Base-by-base conservation (phyloP, 2,797 vertebrate genomes). In the Thripadectes ignobilis region DNA sequence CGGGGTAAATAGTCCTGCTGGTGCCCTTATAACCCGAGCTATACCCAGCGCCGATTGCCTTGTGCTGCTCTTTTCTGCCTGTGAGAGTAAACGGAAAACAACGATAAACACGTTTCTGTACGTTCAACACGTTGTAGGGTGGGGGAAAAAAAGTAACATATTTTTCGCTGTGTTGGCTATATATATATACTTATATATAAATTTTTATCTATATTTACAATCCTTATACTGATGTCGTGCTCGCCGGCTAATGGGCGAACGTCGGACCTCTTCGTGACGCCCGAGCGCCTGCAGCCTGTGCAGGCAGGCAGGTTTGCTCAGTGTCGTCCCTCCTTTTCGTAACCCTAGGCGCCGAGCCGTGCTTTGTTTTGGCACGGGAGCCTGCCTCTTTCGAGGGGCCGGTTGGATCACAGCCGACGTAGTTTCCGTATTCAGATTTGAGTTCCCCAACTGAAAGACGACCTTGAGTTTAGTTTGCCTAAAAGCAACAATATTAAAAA, bases 121-220 rank as follows among this genome's bases (percentile, higher is more conserved):
- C 63, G 15, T 69, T 69, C 41, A 11, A 5, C 26, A 21, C 55
- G 8, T 8, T 23, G 41, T 27, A 15, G 27, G 6, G 4, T 7
- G 27, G 16, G 5, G 3, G 36, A 1, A 6, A 18, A 39, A 39
- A 67, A 34, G 39, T 36, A 22, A 21, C 29, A 0, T 3, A 7
- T 32, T 58, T 85, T 4, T 32, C 1, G 20, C 2, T 4, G 0
- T n/a, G 0, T 1, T 3, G 16, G n/a, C 30, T 16, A 0, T 14
- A 0, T 17, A 1, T 9, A 20, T 10, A 12, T 29, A 7, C 29
- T 52, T 12, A 2, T 3, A 14, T 4, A 9, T 7, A 16, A 2
- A 7, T 27, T 2, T 14, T 48, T 1, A 15, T 45, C 14, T 58
- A 1, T 30, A 16, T 62, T 7, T 16, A 43, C 27, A 16, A 1